Conservation (phyloP, 2,797 vertebrate species). For the Coluber constrictor region DNA sequence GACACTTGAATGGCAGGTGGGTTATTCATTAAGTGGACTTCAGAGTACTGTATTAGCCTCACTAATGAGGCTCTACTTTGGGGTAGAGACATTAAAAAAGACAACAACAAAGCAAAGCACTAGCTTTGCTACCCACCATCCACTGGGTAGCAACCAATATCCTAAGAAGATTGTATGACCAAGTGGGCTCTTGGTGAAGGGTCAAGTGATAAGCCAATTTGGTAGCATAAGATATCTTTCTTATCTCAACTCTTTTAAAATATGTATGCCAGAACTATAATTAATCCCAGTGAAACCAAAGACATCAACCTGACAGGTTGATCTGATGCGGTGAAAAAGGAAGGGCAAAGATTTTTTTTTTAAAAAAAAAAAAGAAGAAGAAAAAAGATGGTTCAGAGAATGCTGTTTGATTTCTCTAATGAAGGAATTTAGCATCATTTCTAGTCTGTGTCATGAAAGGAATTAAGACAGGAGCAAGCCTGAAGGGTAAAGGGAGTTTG, state of each 20-base stretch:
- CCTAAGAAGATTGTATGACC: conserved; percentile 12
- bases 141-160: conserved; percentile 24
- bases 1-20: not conserved
- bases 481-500: not conserved
- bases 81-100: conserved; percentile 26
- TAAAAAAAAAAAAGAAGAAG: no score
- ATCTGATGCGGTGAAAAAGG: conserved; percentile 39
- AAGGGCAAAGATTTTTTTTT: not conserved
- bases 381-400: conserved; percentile 5
- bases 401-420: conserved; percentile 8
- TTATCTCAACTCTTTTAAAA: conserved; percentile 14
- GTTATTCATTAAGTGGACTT: conserved; percentile 6
- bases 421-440: conserved; percentile 5
- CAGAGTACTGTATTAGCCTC: not conserved
- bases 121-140: not conserved
- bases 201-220: not conserved
- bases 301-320: conserved; percentile 3
- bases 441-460: not conserved
- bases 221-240: conserved; percentile 41
- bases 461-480: conserved; percentile 2
- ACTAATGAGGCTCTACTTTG: conserved; percentile 18
- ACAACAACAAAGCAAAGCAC: not conserved
- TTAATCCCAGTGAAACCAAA: conserved; percentile 62
- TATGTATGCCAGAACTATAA: conserved; percentile 39
- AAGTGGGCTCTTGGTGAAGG: conserved; percentile 21